Conservation (phyloP, 2,113 vertebrate genomes). For the Ornithorhynchus anatinus region DNA sequence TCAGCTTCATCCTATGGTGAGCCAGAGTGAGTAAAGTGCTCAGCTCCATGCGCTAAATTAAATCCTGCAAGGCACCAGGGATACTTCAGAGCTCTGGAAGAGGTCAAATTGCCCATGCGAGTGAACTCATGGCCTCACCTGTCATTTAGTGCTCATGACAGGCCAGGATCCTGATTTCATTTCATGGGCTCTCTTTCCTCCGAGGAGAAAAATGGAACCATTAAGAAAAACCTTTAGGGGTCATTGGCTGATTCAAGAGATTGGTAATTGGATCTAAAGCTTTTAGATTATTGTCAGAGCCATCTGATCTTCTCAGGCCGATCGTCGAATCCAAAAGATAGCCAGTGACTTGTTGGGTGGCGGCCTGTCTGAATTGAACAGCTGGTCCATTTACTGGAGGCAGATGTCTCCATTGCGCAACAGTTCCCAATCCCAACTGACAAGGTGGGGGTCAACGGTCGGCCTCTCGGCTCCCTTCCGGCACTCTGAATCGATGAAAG, state of each 20-base stretch:
- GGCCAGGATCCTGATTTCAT: not conserved
- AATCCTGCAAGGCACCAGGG: not conserved
- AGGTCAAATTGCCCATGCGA: not conserved
- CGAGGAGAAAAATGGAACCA: not conserved
- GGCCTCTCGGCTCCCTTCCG: too few relatives aligned
- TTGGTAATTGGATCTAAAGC: not conserved
- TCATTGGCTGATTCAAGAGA: not conserved
- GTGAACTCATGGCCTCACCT: not conserved
- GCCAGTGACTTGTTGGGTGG: too few relatives aligned
- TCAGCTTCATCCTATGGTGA: not conserved
- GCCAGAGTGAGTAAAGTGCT: not conserved
- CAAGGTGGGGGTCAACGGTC: too few relatives aligned
- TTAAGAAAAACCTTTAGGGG: not conserved
- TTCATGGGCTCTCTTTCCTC: conserved; percentile 3
- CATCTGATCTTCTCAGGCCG: too few relatives aligned
- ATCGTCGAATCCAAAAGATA: too few relatives aligned
- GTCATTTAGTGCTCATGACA: not conserved
- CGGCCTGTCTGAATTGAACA: too few relatives aligned
- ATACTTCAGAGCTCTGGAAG: not conserved
- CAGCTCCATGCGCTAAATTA: not conserved
- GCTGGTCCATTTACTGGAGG: too few relatives aligned
- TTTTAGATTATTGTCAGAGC: too few relatives aligned
- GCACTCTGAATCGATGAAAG: too few relatives aligned
- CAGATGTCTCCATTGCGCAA: too few relatives aligned
- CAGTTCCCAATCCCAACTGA: too few relatives aligned